Conservation (phyloP, 2,113 vertebrate species). For the Gorsachius goisagi region DNA sequence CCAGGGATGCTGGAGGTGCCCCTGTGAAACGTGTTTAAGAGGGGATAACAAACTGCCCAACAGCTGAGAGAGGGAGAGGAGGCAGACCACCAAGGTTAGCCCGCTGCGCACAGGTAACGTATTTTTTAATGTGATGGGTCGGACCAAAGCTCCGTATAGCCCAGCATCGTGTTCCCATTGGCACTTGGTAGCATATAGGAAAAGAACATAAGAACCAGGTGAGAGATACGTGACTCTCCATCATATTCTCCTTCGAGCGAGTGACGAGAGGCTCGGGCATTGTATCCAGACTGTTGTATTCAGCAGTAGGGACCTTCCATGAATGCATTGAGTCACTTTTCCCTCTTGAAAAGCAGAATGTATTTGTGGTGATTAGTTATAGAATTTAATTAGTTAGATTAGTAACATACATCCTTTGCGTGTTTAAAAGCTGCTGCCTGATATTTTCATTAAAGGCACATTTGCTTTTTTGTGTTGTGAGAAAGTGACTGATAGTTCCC, state of each 20-base stretch:
- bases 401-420: neutral
- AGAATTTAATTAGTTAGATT: neutral
- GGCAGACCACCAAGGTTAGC: neutral
- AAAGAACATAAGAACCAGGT: neutral
- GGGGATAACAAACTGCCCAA: neutral
- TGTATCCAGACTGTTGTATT: neutral
- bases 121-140: neutral
- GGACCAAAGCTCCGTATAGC: neutral
- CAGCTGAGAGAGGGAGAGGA: neutral
- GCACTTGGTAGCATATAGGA: neutral
- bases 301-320: neutral
- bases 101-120: rapidly evolving
- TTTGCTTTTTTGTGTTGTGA: neutral
- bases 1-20: too few relatives aligned
- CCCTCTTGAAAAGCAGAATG: neutral
- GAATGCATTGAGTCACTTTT: neutral
- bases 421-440: neutral
- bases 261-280: too few relatives aligned
- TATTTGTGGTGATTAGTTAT: neutral
- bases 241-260: neutral
- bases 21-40: neutral
- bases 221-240: neutral
- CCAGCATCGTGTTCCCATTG: neutral
- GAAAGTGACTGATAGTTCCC: neutral
- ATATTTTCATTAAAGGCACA: neutral